A percentile compares a stretch with the other conserved stretches of the same genome.
phyloP scores from a whole-genome alignment of 2,888 invertebrate species.

The Eubasilissa splendida region DNA sequence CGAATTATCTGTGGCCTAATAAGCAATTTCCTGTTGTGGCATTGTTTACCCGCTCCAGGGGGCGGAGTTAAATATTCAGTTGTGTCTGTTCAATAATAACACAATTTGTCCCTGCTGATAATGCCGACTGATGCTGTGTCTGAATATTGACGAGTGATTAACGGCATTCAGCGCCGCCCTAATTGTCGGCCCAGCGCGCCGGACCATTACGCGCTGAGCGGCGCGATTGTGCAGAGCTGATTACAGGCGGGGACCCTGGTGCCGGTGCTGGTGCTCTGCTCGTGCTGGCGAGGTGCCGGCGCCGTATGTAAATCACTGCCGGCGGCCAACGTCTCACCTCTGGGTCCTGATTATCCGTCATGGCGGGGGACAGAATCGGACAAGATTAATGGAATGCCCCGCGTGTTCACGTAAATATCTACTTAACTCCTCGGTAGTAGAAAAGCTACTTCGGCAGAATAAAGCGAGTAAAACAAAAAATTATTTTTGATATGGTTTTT shows the following conservation, averaged over 20 bases:
- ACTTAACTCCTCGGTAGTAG: too few relatives aligned
- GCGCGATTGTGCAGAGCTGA: slow-evolving; percentile 53
- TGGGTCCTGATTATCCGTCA: neutral
- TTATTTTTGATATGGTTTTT: too few relatives aligned
- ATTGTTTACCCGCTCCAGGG: neutral
- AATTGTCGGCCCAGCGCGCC: slow-evolving; percentile 33
- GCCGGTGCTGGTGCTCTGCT: neutral
- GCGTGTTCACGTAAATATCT: too few relatives aligned
- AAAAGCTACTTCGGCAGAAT: too few relatives aligned
- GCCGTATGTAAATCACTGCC: slow-evolving; percentile 49
- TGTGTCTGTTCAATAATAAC: slow-evolving; percentile 35
- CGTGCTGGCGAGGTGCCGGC: neutral
- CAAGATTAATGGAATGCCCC: neutral
- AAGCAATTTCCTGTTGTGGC: slow-evolving; percentile 16
- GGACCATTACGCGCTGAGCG: slow-evolving; percentile 53
- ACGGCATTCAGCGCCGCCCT: slow-evolving; percentile 30
- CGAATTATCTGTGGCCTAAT: slow-evolving; percentile 24
- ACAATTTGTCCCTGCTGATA: slow-evolving; percentile 29
- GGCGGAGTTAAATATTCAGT: slow-evolving; percentile 36
- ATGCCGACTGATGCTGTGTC: slow-evolving; percentile 30
- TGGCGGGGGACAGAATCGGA: neutral
- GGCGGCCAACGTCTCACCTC: slow-evolving; percentile 31
- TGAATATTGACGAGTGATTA: slow-evolving; percentile 38
- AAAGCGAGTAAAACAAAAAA: too few relatives aligned
- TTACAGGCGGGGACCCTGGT: slow-evolving; percentile 45